Base-by-base conservation (phyloP, 2,113 vertebrate species). In the Climacteris rufus region DNA sequence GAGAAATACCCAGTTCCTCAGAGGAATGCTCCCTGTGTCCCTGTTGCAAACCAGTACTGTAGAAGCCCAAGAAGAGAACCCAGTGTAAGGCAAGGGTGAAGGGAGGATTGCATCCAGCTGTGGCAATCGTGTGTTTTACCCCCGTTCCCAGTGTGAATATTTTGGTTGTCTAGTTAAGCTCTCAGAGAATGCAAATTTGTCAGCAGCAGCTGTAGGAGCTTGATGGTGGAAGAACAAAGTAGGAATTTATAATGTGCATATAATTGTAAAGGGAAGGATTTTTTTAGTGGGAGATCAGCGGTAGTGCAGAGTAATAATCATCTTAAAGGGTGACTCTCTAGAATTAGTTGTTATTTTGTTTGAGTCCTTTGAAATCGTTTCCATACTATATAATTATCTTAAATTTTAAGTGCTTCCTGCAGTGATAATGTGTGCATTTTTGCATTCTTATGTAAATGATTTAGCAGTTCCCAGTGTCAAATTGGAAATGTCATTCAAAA, bases 321-420 rank as follows among this genome's bases (percentile, higher is more conserved):
- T 96, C 96, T 96, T 96, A 96, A 96, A 95, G 94, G 90, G 78
- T 93, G 94, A 96, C 96, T 97, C 94, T 95, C 49, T 90, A 72
- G 95, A 97, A 96, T 97, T 97, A 87, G 95, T 98, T 97, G 96
- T 97, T 97, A 93, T 96, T 97, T 97, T 97, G 90, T 97, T 97
- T 89, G 93, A 96, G 65, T 86, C 95, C 91, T 97, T 97, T 97
- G 92, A 97, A 96, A 96, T 93, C 42, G 30, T 81, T 97, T 95
- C 95, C 94, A 59, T 97, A 86, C 94, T 95, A 89, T 97, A 84
- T 95, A 97, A 98, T 98, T 97, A 97, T 96, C 96, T 96, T 97
- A 97, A 97, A 94, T 96, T 97, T 97, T 96, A 97, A 97, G 94
- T 96, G 94, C 95, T 98, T 94, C 91, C 94, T 98, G 91, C 74